These are phyloP conservation scores for Agrilus mali DNA, from an alignment of 2,888 invertebrate species.

Conservation along the genomic window DNA sequence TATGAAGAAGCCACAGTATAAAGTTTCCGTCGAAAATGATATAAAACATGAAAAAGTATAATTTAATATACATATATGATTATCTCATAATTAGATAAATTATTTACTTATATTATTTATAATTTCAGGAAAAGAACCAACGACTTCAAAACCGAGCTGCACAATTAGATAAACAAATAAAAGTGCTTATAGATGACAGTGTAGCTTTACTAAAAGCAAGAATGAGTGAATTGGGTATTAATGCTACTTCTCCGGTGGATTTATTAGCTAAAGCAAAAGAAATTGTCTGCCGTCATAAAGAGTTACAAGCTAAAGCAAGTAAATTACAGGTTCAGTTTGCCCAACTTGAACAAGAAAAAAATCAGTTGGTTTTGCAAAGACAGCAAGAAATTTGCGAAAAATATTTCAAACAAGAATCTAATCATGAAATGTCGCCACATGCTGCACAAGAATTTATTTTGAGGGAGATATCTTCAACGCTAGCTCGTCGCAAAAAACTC, in stretches of 20 bases:
- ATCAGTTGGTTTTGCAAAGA: constrained; percentile 54
- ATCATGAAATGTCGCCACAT: constrained; percentile 49
- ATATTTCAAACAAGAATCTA: constrained; percentile 44
- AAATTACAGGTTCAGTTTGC: constrained; percentile 75
- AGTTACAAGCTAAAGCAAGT: constrained; percentile 78
- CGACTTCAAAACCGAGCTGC: constrained; percentile 71
- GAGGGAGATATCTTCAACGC: constrained; percentile 74
- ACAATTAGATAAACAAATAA: constrained; percentile 89
- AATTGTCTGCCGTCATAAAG: constrained; percentile 86
- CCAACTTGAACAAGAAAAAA: constrained; percentile 65
- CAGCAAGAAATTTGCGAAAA: constrained; percentile 67
- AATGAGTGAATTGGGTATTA: constrained; percentile 85
- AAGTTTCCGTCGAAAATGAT: constrained; percentile 55
- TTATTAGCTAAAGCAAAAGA: constrained; percentile 78
- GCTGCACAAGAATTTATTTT: constrained; percentile 71
- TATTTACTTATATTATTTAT: constrained; percentile 13
- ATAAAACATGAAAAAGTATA: constrained; percentile 68
- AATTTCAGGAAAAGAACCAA: constrained; percentile 58
- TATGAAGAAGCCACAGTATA: constrained; percentile 71
- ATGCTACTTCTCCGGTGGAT: constrained; percentile 75
- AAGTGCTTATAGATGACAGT: constrained; percentile 83
- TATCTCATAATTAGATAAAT: too few species aligned
- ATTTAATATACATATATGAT: neutral
- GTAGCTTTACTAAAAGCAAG: constrained; percentile 77
- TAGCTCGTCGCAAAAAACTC: constrained; percentile 72